Evolutionary conservation across 2,797 vertebrate species (phyloP), one percentile per base, ranked within the genome.

Genomic region (Prionace glauca): DNA sequence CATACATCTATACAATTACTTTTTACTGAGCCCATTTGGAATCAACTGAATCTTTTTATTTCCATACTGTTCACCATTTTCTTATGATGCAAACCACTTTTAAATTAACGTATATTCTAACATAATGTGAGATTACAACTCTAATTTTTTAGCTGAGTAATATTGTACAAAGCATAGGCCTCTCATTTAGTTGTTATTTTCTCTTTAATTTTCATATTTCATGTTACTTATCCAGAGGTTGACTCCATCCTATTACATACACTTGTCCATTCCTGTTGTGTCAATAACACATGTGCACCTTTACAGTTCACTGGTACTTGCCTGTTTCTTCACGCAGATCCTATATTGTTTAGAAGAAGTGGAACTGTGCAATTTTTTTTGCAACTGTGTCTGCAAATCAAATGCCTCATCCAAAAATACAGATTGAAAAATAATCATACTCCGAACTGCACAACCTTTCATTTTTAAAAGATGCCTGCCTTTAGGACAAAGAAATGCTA

Each of bases 281-380:
- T 97, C 98, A 98, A 97, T 98, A 97, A 97, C 67, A 96, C 32
- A 96, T 92, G 90, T 96, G 96, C 96, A 96, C 98, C 98, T 98
- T 98, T 98, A 98, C 98, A 98, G 97, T 96, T 97, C 98, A 97
- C 96, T 97, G 98, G 97, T 97, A 97, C 97, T 97, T 97, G 96
- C 81, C 96, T 96, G 96, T 96, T 96, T 96, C 65, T 92, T 41
- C n/a, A 92, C 65, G 16, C 62, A 56, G 32, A 36, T n/a, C 90
- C 14, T 92, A 69, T 69, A 36, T 45, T 92, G n/a, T 41, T 69
- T 92, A 90, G 36, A 88, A 87, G 14, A 67, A 67, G 36, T 62
- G 41, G 62, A 41, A 26, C 90, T 11, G 2, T 24, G 10, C 69
- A 22, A 56, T 56, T 56, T 69, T 41, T 69, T 91, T 65, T 62